A percentile compares a stretch with the other conserved stretches of the same genome.
Conservation (phyloP, 2,888 invertebrate genomes). For the Pilophorus perplexus region DNA sequence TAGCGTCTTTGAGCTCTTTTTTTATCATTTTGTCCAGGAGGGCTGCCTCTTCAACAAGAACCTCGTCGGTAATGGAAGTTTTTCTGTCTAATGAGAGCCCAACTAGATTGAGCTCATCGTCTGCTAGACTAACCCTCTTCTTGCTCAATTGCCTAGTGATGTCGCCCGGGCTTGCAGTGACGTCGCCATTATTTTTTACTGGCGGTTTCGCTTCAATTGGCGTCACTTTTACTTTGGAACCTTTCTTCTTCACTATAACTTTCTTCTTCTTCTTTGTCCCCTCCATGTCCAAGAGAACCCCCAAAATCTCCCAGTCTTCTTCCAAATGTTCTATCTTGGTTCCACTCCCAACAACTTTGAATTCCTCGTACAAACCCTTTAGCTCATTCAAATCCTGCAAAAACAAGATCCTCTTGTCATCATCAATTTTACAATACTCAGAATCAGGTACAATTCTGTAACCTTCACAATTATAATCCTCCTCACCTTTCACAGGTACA, state of each 20-base stretch:
- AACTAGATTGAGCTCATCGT: constrained; percentile 31
- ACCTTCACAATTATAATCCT: too few relatives aligned
- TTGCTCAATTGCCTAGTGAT: constrained; percentile 43
- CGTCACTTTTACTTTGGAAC: constrained; percentile 39
- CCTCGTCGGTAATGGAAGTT: constrained; percentile 50
- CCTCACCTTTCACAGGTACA: too few relatives aligned
- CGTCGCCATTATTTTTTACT: constrained; percentile 11
- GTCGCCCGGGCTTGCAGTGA: constrained; percentile 39
- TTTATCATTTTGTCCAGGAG: constrained; percentile 47
- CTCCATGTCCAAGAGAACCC: constrained; percentile 29
- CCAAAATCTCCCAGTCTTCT: constrained; percentile 34
- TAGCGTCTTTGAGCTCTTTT: constrained; percentile 48
- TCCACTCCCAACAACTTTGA: constrained; percentile 3
- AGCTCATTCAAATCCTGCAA: constrained; percentile 15
- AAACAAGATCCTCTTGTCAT: background rate
- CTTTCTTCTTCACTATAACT: constrained; percentile 43
- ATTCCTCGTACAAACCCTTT: constrained; percentile 19
- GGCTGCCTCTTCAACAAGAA: constrained; percentile 48
- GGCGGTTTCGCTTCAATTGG: constrained; percentile 38
- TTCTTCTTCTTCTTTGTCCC: constrained; percentile 43
- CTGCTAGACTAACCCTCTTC: constrained; percentile 33
- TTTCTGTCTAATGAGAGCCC: constrained; percentile 14
- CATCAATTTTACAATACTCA: too few relatives aligned
- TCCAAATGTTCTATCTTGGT: background rate
- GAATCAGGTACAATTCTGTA: too few relatives aligned